Percentiles rank a stretch among this genome's conserved stretches.
Conservation (phyloP, 2,797 vertebrate species). For the Anableps anableps region DNA sequence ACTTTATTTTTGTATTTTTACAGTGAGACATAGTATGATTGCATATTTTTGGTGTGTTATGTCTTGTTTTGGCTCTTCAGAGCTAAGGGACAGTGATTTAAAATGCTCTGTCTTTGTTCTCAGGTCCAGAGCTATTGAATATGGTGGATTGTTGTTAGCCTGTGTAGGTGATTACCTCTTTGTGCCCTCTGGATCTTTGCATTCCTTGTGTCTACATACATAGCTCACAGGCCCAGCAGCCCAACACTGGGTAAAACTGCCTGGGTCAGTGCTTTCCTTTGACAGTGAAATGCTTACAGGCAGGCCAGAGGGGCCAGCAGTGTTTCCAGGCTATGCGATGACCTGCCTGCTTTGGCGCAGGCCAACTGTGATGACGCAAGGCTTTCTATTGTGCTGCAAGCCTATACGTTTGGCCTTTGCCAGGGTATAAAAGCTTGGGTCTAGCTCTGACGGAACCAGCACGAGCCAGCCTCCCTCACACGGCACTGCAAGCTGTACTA, state of each 20-base stretch:
- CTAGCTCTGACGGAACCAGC: constrained; percentile 62
- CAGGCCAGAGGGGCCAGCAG: constrained; percentile 74
- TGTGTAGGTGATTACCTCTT: constrained; percentile 61
- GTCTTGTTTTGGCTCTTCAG: constrained; percentile 4
- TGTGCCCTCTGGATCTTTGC: constrained; percentile 64
- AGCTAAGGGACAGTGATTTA: background rate
- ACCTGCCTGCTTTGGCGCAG: constrained; percentile 77
- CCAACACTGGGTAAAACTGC: constrained; percentile 64
- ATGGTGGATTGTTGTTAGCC: constrained; percentile 20
- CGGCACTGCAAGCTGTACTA: constrained; percentile 82
- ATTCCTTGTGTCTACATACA: constrained; percentile 61
- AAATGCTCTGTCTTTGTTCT: constrained; percentile 26
- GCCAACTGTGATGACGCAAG: constrained; percentile 87
- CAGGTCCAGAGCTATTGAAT: background rate
- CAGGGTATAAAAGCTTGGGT: constrained; percentile 91
- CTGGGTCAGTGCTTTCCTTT: constrained; percentile 84
- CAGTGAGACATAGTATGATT: no score
- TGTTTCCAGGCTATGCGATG: constrained; percentile 80
- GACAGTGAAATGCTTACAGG: constrained; percentile 87
- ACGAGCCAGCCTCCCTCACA: constrained; percentile 81
- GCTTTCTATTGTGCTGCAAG: constrained; percentile 86
- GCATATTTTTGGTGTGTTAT: background rate
- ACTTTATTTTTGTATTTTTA: background rate
- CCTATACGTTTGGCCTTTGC: constrained; percentile 83
- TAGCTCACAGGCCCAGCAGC: constrained; percentile 41